These are phyloP conservation scores for Caenorhabditis remanei DNA, from an alignment of 1,140 invertebrate genomes.

Conservation along the genomic window DNA sequence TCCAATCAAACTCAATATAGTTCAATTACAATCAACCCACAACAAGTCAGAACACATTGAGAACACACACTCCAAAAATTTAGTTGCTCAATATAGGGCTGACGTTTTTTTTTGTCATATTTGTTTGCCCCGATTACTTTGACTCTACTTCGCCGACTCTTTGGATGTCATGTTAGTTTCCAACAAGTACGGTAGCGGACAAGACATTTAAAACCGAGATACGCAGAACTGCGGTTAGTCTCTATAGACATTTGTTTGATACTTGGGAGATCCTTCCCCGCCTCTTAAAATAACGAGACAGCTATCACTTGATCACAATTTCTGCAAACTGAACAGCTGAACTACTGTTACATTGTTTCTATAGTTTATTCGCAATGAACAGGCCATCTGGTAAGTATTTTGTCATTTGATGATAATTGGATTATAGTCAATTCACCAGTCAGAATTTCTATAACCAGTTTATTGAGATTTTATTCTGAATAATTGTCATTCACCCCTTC, in stretches of 20 bases:
- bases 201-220: conserved; percentile 28
- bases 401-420: too few relatives aligned
- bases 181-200: conserved; percentile 43
- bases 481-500: too few relatives aligned
- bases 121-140: background rate
- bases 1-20: background rate
- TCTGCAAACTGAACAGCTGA: conserved; percentile 20
- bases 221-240: conserved; percentile 11
- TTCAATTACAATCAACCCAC: background rate
- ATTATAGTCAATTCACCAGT: too few relatives aligned
- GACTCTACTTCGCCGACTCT: background rate
- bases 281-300: conserved; percentile 22
- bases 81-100: conserved; percentile 8
- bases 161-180: conserved; percentile 32
- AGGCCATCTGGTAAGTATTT: background rate
- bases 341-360: background rate
- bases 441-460: too few relatives aligned
- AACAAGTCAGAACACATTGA: background rate
- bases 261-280: conserved; percentile 30
- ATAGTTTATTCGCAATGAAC: background rate
- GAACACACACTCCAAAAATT: background rate
- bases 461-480: too few relatives aligned
- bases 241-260: conserved; percentile 45
- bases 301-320: background rate
- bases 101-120: conserved; percentile 15